Percentiles rank a stretch among this genome's conserved stretches.
Evolutionary conservation across 2,888 invertebrate genomes (phyloP).

Genomic region (Latrodectus hesperus): DNA sequence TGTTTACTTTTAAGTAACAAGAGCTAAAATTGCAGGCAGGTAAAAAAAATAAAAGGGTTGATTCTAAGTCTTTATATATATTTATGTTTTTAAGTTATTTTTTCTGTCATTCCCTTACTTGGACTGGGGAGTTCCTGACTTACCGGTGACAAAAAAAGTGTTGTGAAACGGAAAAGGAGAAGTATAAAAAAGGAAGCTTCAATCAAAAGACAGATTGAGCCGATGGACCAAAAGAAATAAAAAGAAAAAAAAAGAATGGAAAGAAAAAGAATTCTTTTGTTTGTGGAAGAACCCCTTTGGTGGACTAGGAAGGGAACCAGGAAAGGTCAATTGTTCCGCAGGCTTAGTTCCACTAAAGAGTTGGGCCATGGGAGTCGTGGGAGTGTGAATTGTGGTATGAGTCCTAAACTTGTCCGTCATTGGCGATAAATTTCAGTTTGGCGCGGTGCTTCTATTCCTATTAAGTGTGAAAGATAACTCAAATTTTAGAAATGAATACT

Average conservation of each 20-base stretch:
- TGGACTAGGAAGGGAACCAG: constrained; percentile 23
- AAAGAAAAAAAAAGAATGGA: not conserved
- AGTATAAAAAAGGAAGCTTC: constrained; percentile 13
- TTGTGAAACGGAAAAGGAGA: not conserved
- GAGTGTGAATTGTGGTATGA: constrained; percentile 42
- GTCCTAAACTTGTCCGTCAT: constrained; percentile 9
- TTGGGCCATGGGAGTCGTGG: constrained; percentile 38
- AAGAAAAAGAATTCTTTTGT: constrained; percentile 22
- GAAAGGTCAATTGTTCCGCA: constrained; percentile 64
- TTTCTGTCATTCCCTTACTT: not conserved
- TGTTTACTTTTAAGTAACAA: constrained; percentile 32
- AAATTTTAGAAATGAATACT: too few species aligned
- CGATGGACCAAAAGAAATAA: not conserved
- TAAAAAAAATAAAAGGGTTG: constrained; percentile 17
- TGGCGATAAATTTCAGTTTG: constrained; percentile 9
- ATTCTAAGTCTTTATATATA: not conserved
- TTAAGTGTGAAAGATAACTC: too few species aligned
- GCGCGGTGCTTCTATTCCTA: not conserved
- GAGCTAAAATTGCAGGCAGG: constrained; percentile 15
- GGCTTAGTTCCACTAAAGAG: constrained; percentile 52
- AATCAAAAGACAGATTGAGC: not conserved
- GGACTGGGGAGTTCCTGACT: not conserved
- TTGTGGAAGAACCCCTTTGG: constrained; percentile 34
- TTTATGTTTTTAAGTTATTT: too few species aligned
- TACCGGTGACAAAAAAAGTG: not conserved